A percentile compares a stretch with the other conserved stretches of the same genome.
Evolutionary conservation across 1,140 invertebrate species (phyloP).

Genomic region (Rhysida immarginata): DNA sequence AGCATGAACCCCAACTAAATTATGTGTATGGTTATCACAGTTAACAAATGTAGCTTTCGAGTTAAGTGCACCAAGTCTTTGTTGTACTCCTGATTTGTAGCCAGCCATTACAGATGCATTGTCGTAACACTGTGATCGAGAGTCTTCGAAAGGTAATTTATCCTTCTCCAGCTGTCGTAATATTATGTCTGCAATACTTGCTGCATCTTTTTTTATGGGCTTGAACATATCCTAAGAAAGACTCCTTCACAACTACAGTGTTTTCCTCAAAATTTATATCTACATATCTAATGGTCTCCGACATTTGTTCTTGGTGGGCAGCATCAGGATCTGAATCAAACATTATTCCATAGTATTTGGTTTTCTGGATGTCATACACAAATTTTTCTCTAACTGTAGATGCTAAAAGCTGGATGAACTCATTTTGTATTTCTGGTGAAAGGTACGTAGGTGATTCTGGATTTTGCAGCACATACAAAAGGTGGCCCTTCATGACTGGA

Average conservation of each 20-base stretch:
- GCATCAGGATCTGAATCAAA: constrained; percentile 5
- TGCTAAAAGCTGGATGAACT: constrained; percentile 2
- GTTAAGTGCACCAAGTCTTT: not conserved
- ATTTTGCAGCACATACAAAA: constrained; percentile 2
- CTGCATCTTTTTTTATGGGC: not conserved
- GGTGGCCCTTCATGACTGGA: constrained; percentile 1
- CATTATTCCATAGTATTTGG: constrained; percentile 7
- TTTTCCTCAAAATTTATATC: constrained; percentile 9
- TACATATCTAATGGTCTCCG: not conserved
- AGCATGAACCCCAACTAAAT: not conserved
- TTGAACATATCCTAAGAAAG: not conserved
- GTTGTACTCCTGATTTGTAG: not conserved
- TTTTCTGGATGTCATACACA: not conserved
- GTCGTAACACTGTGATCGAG: not conserved
- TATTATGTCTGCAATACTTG: not conserved
- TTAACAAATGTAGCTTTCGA: not conserved
- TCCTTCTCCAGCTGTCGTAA: not conserved
- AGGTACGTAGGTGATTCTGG: constrained; percentile 8
- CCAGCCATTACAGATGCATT: not conserved
- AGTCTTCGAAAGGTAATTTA: not conserved
- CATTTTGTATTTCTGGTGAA: constrained; percentile 6
- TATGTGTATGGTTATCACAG: not conserved
- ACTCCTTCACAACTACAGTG: constrained; percentile 4
- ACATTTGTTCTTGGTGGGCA: not conserved
- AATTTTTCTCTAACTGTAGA: constrained; percentile 4